A percentile compares a stretch with the other conserved stretches of the same genome.
Evolutionary conservation across 2,113 vertebrate species (phyloP).

Genomic region (Xiphias gladius): DNA sequence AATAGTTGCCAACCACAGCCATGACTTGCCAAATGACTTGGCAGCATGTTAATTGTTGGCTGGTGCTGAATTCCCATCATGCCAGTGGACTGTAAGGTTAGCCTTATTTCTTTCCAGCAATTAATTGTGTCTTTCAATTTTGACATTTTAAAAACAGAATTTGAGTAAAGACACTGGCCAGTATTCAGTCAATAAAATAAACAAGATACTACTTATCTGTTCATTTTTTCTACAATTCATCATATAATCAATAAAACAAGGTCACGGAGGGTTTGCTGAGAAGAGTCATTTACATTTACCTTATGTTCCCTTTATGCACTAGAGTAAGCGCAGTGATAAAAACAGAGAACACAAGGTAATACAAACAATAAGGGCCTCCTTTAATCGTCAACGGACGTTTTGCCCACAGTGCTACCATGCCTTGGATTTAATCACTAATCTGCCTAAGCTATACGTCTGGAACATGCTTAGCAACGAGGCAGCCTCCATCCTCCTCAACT

Average conservation of each 20-base stretch:
- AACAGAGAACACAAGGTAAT: not conserved
- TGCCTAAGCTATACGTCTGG: conserved; percentile 76
- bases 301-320: not conserved
- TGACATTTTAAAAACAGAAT: conserved; percentile 10
- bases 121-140: conserved; percentile 27
- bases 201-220: not conserved
- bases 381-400: conserved; percentile 58
- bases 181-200: not conserved
- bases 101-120: conserved; percentile 37
- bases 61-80: conserved; percentile 42
- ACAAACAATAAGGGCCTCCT: conserved; percentile 28
- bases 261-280: not conserved
- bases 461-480: conserved; percentile 68
- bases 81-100: conserved; percentile 20
- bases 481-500: conserved; percentile 47
- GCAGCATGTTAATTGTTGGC: conserved; percentile 40
- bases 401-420: conserved; percentile 35
- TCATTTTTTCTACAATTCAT: not conserved
- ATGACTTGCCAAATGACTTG: conserved; percentile 62
- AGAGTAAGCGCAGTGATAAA: not conserved
- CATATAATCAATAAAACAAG: not conserved
- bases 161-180: conserved; percentile 5
- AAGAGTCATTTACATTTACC: not conserved
- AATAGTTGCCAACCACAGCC: conserved; percentile 41
- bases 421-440: conserved; percentile 74